Base-by-base conservation (phyloP, 2,797 vertebrate genomes). In the Fratercula arctica region DNA sequence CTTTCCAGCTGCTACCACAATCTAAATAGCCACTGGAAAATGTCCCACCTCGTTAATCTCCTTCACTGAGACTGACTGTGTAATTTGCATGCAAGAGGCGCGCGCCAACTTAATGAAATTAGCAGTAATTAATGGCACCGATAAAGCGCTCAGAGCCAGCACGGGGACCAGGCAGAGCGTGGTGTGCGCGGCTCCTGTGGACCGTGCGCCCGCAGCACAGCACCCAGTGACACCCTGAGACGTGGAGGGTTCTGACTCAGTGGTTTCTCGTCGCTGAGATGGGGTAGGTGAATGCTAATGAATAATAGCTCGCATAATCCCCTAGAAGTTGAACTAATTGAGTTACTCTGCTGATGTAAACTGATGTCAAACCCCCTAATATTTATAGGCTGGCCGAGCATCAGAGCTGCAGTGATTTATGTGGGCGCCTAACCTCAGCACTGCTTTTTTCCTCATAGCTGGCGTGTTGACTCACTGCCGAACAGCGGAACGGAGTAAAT, bases 201-300 rank as follows among this genome's bases (percentile, higher is more conserved):
- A 29, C 41, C 1, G 0, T 0, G 0, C 29, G 10, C 48, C 75
- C 57, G 5, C 0, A 0, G 56, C 74, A 60, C 60, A 53, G 90
- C 90, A 75, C 57, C 73, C 73, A 43, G 66, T 1, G 25, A 18
- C 35, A n/a, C 59, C 83, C 54, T 10, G 31, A 75, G 80, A 33
- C 45, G 5, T 2, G 0, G 0, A 73, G 35, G 73, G 41, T 68
- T 85, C 75, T 39, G 61, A 39, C 39, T 78, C 45, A 3, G 19
- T 64, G 56, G 8, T 64, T 53, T 33, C 69, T 90, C 85, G 29
- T 25, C 14, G 1, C 75, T 7, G n/a, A n/a, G 54, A 46, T 66
- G 73, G 73, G 77, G 67, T 16, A 45, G 63, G 81, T 67, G 92
- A 82, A 80, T 64, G 85, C 72, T 85, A 68, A 94, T 51, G 48